phyloP scores from a whole-genome alignment of 2,888 invertebrate species.

The Eristalinus sepulchralis region DNA sequence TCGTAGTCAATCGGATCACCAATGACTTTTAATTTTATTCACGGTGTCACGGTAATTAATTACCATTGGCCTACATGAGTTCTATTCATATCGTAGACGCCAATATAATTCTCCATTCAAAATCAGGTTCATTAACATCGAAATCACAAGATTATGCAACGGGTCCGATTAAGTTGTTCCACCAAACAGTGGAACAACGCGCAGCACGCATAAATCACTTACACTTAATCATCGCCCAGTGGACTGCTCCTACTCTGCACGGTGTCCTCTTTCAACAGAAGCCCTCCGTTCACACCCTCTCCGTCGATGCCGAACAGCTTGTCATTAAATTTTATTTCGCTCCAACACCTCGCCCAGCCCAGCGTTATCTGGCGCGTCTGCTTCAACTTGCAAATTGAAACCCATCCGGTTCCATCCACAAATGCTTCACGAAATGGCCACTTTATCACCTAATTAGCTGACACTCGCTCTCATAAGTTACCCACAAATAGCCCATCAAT shows the following conservation, averaged over 20 bases:
- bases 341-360: conserved; percentile 13
- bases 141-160: neutral
- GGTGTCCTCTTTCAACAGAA: neutral
- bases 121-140: neutral
- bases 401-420: conserved; percentile 31
- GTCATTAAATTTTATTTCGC: neutral
- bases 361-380: conserved; percentile 11
- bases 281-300: neutral
- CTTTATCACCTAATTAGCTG: conserved; percentile 70
- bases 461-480: conserved; percentile 67
- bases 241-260: neutral
- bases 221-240: neutral
- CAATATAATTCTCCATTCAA: neutral
- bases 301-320: neutral
- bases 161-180: neutral
- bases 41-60: no score
- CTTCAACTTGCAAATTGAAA: conserved; percentile 14
- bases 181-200: neutral
- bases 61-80: no score
- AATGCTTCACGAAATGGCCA: conserved; percentile 34
- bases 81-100: no score
- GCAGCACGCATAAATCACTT: neutral
- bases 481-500: conserved; percentile 68
- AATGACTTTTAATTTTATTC: no score
- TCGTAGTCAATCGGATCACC: no score